Evolutionary conservation across 2,888 invertebrate species (phyloP), one percentile per base, ranked within the genome.

Genomic region (Liodrosophila aerea): DNA sequence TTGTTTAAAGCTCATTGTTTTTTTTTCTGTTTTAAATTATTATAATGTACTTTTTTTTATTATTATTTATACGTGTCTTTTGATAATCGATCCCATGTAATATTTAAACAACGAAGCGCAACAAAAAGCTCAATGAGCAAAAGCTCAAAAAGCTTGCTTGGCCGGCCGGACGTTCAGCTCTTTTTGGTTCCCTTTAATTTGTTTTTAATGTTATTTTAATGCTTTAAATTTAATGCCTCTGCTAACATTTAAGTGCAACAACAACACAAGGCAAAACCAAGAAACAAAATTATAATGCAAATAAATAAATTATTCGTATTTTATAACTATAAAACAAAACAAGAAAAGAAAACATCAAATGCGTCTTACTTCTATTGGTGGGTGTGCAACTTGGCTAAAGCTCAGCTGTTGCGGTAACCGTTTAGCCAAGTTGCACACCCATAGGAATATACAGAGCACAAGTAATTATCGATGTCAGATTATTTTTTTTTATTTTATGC

Each of bases 171-270:
- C n/a, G n/a, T n/a, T n/a, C n/a, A 47, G 64, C 34, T 41, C 45
- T 37, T 47, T 59, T 33, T 43, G 47, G 49, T 40, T 39, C 44
- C 46, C 57, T 53, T 76, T 65, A 59, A 71, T 77, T 73, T 76
- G 82, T 68, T 80, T 65, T 69, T 76, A 84, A 76, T 84, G 76
- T 78, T 84, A 77, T 61, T 78, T 73, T 70, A 80, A 84, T 77
- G 67, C 29, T 52, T 72, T 77, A 77, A 68, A 49, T 73, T 53
- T 65, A 77, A 74, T 46, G 64, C 50, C 66, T 61, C 37, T 40
- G 76, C 81, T 83, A 74, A 76, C 74, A 62, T 49, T 64, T 76
- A 84, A 80, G 83, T 50, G 61, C 27, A 57, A 65, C 31, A 34
- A 33, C 29, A 16, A 15, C 29, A 2, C 22, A 22, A 22, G 2